These are phyloP conservation scores for Hoplodrina ambigua DNA, from an alignment of 2,888 invertebrate genomes.

Conservation along the genomic window DNA sequence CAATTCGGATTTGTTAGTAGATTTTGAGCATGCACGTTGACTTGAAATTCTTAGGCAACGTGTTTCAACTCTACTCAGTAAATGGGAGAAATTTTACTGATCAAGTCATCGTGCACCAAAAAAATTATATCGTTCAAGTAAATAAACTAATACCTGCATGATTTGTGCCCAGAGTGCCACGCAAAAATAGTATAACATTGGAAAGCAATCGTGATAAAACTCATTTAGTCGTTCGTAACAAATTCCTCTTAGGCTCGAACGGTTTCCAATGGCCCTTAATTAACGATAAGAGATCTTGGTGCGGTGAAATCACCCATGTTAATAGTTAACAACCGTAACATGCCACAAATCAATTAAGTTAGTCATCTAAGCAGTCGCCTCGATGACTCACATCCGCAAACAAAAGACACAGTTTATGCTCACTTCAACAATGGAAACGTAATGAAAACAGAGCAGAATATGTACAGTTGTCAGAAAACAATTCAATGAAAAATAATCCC, in stretches of 20 bases:
- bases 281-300: slow-evolving; percentile 64
- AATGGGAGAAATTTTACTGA: background rate
- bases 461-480: slow-evolving; percentile 57
- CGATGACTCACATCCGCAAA: slow-evolving; percentile 80
- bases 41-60: background rate
- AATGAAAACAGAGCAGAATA: slow-evolving; percentile 63
- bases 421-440: slow-evolving; percentile 67
- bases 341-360: slow-evolving; percentile 86
- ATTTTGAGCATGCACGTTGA: slow-evolving; percentile 1
- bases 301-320: slow-evolving; percentile 79
- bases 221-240: slow-evolving; percentile 43
- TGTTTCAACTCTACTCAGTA: background rate
- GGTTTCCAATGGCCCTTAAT: slow-evolving; percentile 53
- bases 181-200: slow-evolving; percentile 10
- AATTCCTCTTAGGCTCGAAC: slow-evolving; percentile 46
- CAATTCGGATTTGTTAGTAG: slow-evolving; percentile 32
- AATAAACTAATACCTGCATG: slow-evolving; percentile 14
- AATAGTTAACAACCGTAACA: slow-evolving; percentile 83
- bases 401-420: slow-evolving; percentile 70
- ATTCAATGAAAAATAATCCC: slow-evolving; percentile 59
- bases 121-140: slow-evolving; percentile 7
- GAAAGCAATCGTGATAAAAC: slow-evolving; percentile 35
- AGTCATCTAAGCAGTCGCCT: slow-evolving; percentile 79
- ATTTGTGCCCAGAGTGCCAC: slow-evolving; percentile 9
- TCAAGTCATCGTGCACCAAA: slow-evolving; percentile 14